phyloP scores from a whole-genome alignment of 2,113 vertebrate genomes.

The Albula goreensis region DNA sequence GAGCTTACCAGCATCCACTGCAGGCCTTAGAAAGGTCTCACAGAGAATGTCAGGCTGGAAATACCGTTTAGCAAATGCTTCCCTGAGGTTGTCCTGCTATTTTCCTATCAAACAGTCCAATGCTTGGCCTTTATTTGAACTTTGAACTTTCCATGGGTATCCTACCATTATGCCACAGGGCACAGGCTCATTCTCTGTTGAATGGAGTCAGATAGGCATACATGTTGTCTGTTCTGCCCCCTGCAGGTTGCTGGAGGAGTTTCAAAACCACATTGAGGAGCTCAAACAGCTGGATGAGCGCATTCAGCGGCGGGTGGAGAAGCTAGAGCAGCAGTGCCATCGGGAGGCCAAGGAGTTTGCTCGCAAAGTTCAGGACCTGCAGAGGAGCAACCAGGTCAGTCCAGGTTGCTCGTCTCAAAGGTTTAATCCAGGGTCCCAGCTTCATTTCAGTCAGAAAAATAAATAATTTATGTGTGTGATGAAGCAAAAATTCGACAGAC shows the following conservation, averaged over 20 bases:
- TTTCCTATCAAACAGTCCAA: neutral
- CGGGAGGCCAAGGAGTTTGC: conserved; percentile 98
- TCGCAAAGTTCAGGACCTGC: conserved; percentile 95
- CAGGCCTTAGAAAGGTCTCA: neutral
- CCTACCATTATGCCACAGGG: neutral
- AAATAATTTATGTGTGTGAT: neutral
- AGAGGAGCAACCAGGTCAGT: conserved; percentile 95
- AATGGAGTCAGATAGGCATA: too few relatives aligned
- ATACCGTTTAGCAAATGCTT: neutral
- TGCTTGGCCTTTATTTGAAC: neutral
- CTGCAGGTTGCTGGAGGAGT: conserved; percentile 90
- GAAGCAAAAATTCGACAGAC: neutral
- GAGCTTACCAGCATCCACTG: neutral
- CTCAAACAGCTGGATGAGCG: conserved; percentile 95
- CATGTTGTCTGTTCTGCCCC: conserved; percentile 19
- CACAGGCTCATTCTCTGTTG: neutral
- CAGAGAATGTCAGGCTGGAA: neutral
- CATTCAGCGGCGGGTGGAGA: conserved; percentile 95
- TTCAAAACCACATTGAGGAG: conserved; percentile 96
- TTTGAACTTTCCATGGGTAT: neutral
- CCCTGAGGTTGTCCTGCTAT: too few relatives aligned
- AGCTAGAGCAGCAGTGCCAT: conserved; percentile 95
- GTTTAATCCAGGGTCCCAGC: too few relatives aligned
- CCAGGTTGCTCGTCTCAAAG: neutral
- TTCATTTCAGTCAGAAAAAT: too few relatives aligned